phyloP scores from a whole-genome alignment of 53 echinoderm and acorn worm genomes.

The Mesocentrotus franciscanus region DNA sequence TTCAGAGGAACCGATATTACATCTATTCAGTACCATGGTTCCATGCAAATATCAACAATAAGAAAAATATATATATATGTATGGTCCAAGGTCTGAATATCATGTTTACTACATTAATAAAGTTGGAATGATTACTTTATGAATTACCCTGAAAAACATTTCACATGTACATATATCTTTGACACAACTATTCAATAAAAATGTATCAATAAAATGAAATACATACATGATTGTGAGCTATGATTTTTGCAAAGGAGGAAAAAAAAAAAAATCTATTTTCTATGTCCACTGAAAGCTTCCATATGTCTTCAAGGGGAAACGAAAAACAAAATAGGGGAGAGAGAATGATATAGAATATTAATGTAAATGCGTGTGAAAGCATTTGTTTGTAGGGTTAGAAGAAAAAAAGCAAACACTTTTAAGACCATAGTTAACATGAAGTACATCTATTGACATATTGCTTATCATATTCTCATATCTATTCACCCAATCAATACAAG shows the following conservation, averaged over 20 bases:
- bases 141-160: conserved; percentile 34
- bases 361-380: conserved; percentile 62
- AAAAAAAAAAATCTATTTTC: conserved; percentile 68
- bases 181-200: conserved; percentile 18
- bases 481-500: not conserved
- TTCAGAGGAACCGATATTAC: not conserved
- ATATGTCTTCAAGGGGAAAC: conserved; percentile 64
- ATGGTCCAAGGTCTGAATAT: conserved; percentile 24
- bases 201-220: conserved; percentile 58
- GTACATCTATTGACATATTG: not conserved
- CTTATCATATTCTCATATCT: not conserved
- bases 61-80: not conserved
- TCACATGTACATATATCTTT: conserved; percentile 37
- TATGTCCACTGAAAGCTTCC: conserved; percentile 70
- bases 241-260: conserved; percentile 55
- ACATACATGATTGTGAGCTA: conserved; percentile 60
- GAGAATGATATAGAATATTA: conserved; percentile 68
- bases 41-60: conserved; percentile 18
- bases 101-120: conserved; percentile 21
- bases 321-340: conserved; percentile 68
- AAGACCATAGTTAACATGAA: conserved; percentile 20
- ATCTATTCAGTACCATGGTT: not conserved
- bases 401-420: conserved; percentile 41
- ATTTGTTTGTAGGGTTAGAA: conserved; percentile 55
- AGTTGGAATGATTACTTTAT: conserved; percentile 44